Conservation (phyloP, 1,140 invertebrate genomes). For the Armadillidium nasatum region DNA sequence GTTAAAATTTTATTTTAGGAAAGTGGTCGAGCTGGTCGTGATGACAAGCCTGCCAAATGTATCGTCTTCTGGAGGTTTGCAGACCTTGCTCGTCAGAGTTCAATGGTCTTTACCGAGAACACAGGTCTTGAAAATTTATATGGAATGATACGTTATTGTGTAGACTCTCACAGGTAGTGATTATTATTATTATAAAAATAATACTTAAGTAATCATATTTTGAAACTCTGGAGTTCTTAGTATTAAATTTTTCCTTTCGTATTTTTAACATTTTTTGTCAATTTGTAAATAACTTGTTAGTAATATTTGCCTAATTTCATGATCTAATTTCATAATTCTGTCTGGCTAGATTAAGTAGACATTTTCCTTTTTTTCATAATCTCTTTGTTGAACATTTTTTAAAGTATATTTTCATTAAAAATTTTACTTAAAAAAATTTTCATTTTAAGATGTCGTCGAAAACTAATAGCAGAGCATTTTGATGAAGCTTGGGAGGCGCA, state of each 20-base stretch:
- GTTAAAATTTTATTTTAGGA: too few species aligned
- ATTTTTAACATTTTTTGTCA: conserved; percentile 14
- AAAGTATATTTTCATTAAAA: too few species aligned
- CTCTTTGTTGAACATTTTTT: too few species aligned
- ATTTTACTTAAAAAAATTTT: too few species aligned
- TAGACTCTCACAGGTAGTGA: conserved; percentile 55
- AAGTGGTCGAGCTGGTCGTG: conserved; percentile 76
- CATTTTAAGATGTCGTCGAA: conserved; percentile 64
- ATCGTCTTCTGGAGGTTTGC: conserved; percentile 79
- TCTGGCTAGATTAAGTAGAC: too few species aligned
- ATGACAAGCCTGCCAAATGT: conserved; percentile 78
- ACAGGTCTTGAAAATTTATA: conserved; percentile 76
- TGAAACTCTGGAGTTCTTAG: not conserved
- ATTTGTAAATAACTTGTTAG: too few species aligned
- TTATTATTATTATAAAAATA: too few species aligned
- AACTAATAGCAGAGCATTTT: conserved; percentile 79
- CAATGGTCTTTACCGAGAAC: conserved; percentile 78
- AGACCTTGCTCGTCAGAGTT: conserved; percentile 74
- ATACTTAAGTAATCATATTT: not conserved
- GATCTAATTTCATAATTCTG: too few species aligned
- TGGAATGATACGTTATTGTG: conserved; percentile 68
- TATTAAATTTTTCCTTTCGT: not conserved
- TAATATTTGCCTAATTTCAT: too few species aligned
- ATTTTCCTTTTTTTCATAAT: too few species aligned
- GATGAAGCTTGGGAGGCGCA: conserved; percentile 70